phyloP scores from a whole-genome alignment of 2,113 vertebrate species.

The Orientallactaga bullata region DNA sequence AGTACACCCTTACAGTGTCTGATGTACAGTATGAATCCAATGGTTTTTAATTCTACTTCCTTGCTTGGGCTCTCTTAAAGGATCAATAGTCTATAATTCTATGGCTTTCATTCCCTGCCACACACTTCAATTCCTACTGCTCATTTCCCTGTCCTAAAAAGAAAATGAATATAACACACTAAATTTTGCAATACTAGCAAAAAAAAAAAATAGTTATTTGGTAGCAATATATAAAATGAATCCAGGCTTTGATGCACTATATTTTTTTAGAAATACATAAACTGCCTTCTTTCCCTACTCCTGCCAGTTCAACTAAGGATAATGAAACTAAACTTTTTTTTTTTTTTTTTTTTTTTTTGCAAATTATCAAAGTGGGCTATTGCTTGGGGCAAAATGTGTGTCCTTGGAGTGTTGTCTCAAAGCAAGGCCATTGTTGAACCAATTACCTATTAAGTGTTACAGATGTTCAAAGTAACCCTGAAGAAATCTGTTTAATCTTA shows the following conservation, averaged over 20 bases:
- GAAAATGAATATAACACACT: conserved; percentile 14
- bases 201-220: neutral
- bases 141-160: neutral
- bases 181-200: conserved; percentile 9
- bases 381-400: neutral
- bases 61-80: neutral
- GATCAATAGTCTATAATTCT: neutral
- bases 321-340: conserved; percentile 3
- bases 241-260: neutral
- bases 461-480: conserved; percentile 45
- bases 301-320: neutral
- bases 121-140: neutral
- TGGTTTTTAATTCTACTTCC: neutral
- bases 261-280: neutral
- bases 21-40: neutral
- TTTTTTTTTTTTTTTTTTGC: conserved; percentile 32
- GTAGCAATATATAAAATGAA: neutral
- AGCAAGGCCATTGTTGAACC: neutral
- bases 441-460: conserved; percentile 54
- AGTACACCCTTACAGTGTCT: neutral
- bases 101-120: neutral
- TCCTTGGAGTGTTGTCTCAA: conserved; percentile 25
- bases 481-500: conserved; percentile 68
- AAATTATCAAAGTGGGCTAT: conserved; percentile 41
- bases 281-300: neutral